Evolutionary conservation across 1,140 invertebrate species (phyloP), one percentile per base, ranked within the genome.

Genomic region (Leptopilina clavipes): DNA sequence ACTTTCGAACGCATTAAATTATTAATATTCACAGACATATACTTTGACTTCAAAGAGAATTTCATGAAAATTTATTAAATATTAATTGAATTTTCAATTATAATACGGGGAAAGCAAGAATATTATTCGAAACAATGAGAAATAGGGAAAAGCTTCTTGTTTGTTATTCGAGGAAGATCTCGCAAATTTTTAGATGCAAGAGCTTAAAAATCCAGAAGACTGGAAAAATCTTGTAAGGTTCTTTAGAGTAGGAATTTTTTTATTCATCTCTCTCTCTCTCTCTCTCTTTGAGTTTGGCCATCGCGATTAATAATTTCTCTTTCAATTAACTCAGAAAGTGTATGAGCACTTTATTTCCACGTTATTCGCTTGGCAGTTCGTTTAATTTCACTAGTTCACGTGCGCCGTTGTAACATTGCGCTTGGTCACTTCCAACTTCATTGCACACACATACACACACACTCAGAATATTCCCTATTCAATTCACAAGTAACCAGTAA

Each of bases 311-410:
- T 22, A 59, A 59, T 59, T 22, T 22, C 7, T 59, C 11, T 59
- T 59, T 59, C 19, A 59, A 59, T 22, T 59, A 59, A 59, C 54
- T 59, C 18, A 10, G 54, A 59, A 59, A 59, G 19, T 10, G 19
- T 11, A 59, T 59, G 54, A 59, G 17, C 54, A 22, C 19, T 59
- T 59, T 52, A 52, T 52, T 52, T 52, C n/a, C 17, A 17, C 54
- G 19, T 59, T 12, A 59, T 59, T 59, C 19, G 54, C 54, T 40
- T 59, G 54, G 54, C 54, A 59, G 54, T 18, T 59, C 19, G 54
- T 59, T 59, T 22, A 59, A 59, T 59, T 59, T 59, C 18, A 59
- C 54, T 22, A 59, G 54, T 18, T 59, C 19, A 59, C 2, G 54
- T 59, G 54, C 17, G 0, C 5, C 3, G 25, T 31, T 31, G 18